Evolutionary conservation across 2,888 invertebrate genomes (phyloP), one percentile per base, ranked within the genome.

Genomic region (Drosophila prolongata): DNA sequence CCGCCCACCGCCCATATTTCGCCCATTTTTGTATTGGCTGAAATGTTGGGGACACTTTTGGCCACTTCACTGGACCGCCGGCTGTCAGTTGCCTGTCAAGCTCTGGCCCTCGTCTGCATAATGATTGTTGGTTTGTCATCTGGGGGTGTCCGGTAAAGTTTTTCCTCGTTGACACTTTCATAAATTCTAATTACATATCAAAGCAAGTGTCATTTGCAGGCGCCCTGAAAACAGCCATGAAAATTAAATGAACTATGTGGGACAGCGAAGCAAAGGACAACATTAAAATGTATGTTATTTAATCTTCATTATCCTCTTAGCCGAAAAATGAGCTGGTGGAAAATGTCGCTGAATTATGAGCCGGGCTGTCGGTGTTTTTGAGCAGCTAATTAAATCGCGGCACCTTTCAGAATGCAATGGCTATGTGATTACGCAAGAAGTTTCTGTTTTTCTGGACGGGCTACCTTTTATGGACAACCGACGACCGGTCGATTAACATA

Each of bases 401-500:
- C 24, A 42, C 38, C 40, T 19, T 24, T 24, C 58, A 14, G 30
- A 38, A 10, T 57, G 46, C 61, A 46, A 11, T 47, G 59, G 46
- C 61, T 38, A 10, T 47, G 59, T 14, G 40, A 67, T 79, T 74
- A 70, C 78, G 78, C 78, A 80, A 72, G 40, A 64, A 62, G 75
- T 76, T 62, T 58, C 27, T 60, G 60, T 71, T 61, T 53, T 53
- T 70, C 40, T 27, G 68, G 50, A 57, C 77, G 69, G 68, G 79
- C 79, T 77, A 70, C 82, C 81, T 76, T 79, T 79, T 76, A 61
- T 73, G 85, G 67, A 52, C 56, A 8, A 30, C 8, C 6, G 9
- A 24, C 16, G 42, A 52, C 56, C 43, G 56, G 56, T 53, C 58
- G 75, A 85, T 85, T 83, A 82, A 65, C 83, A 83, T 83, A 85